Base-by-base conservation (phyloP, 2,797 vertebrate genomes). In the Xyrichtys novacula region DNA sequence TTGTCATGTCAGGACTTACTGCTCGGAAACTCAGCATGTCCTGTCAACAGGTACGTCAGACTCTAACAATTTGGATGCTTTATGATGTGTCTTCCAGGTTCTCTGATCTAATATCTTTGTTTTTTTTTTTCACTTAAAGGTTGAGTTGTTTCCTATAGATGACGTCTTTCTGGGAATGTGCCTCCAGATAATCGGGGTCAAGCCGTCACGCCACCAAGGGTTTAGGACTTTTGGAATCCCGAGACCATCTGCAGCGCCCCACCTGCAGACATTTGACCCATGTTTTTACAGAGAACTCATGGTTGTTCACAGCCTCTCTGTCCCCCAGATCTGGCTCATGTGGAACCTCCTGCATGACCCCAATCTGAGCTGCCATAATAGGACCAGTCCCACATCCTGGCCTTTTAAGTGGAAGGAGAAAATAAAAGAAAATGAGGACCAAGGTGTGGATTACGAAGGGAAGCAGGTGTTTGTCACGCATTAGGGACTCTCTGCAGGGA, bases 91-190 rank as follows among this genome's bases (percentile, higher is more conserved):
- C 5, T 44, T 36, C 4, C 17, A 2, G 38, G 38, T 40, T 20
- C 3, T 42, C 29, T 54, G 1, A 40, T 26, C 23, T 14, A 1
- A 14, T 6, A 19, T 43, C 4, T 52, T 22, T 1, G 32, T 11
- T n/a, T 20, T 17, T 58, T n/a, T 43, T 15, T 40, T 47, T 28
- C 0, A 9, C n/a, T 39, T 57, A 7, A 14, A 93, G 84, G 98
- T 99, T 25, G 98, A 99, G 78, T 90, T 99, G 80, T 99, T 98
- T 76, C 98, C 98, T 29, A 99, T 99, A 0, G 98, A 99, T 0
- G 97, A 99, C 0, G 98, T 99, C 74, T 99, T 99, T 70, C 77
- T 99, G 87, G 98, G 98, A n/a, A 99, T 99, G 97, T 99, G 98
- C 83, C 91, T 99, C 52, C 96, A 96, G 90, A 91, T 96, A 40